Base-by-base conservation (phyloP, 2,797 vertebrate genomes). In the Lagocephalus sceleratus region DNA sequence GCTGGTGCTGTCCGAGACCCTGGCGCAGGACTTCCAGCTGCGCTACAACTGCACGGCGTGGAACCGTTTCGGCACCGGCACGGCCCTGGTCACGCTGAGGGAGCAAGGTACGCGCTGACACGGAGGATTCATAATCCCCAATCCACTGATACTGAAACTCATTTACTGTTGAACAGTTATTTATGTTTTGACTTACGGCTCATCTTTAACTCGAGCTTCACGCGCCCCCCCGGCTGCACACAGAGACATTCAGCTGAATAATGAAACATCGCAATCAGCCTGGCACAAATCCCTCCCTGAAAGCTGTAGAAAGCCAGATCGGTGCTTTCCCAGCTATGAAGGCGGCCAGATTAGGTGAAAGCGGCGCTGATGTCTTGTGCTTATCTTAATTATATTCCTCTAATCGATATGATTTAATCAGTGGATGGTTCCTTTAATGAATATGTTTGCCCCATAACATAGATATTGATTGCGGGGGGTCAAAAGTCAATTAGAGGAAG, bases 1-100 rank as follows among this genome's bases (percentile, higher is more conserved):
- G 9, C 85, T 97, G 23, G 88, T 94, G 71, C 91, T 97, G 22
- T 91, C 93, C 0, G 91, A 92, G 52, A 93, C 93, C 0, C 87
- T 90, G 53, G 88, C 90, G 0, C 88, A 90, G 1, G 94, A 96
- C 75, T 97, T 89, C 72, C 79, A 86, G 59, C 71, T 84, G 73
- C 85, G 86, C 66, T 89, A 88, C 79, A 89, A 89, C 76, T 89
- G 87, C 57, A 89, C 87, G 0, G 87, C 87, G 1, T 89, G 85
- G 87, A 89, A 89, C 73, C 83, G 82, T 41, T 89, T 89, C 2
- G 87, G 87, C 61, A 86, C 85, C 0, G 86, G 57, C 76, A 94
- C 68, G 0, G 84, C 74, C 23, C 56, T 87, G 58, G 76, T 88
- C 66, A 85, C 67, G 0, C 81, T 89, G 51, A 87, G 80, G 51